Evolutionary conservation across 2,888 invertebrate genomes (phyloP).

Genomic region (Sminthurinus aureus): DNA sequence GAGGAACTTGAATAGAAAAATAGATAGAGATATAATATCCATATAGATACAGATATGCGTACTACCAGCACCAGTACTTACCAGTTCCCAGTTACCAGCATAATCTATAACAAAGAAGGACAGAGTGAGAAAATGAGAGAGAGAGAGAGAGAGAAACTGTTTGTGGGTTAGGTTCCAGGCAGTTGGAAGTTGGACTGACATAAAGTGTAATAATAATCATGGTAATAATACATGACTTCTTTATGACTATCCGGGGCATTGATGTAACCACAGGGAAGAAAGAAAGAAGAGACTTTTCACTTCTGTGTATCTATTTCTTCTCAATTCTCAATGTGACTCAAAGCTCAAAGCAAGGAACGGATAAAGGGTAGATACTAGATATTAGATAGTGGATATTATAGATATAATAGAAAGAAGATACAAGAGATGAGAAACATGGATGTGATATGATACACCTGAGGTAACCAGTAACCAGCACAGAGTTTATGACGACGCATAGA

Average conservation of each 20-base stretch:
- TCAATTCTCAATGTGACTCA: background rate
- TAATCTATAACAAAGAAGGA: background rate
- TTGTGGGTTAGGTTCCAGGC: constrained; percentile 11
- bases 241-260: constrained; percentile 46
- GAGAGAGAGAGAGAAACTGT: background rate
- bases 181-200: constrained; percentile 44
- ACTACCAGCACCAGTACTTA: too few species aligned
- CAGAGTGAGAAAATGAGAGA: background rate
- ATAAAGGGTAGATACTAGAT: background rate
- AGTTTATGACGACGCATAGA: constrained; percentile 32
- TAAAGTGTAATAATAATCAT: constrained; percentile 55
- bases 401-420: background rate
- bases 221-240: constrained; percentile 56
- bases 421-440: background rate
- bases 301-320: background rate
- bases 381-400: too few species aligned
- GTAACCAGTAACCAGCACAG: constrained; percentile 14
- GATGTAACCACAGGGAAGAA: constrained; percentile 32
- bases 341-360: background rate
- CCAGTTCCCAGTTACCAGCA: background rate
- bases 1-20: background rate
- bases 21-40: too few species aligned
- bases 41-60: too few species aligned
- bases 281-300: background rate
- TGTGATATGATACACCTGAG: constrained; percentile 13